A percentile compares a stretch with the other conserved stretches of the same genome.
These are phyloP conservation scores for Promerops cafer DNA, from an alignment of 2,113 vertebrate species.

Conservation along the genomic window DNA sequence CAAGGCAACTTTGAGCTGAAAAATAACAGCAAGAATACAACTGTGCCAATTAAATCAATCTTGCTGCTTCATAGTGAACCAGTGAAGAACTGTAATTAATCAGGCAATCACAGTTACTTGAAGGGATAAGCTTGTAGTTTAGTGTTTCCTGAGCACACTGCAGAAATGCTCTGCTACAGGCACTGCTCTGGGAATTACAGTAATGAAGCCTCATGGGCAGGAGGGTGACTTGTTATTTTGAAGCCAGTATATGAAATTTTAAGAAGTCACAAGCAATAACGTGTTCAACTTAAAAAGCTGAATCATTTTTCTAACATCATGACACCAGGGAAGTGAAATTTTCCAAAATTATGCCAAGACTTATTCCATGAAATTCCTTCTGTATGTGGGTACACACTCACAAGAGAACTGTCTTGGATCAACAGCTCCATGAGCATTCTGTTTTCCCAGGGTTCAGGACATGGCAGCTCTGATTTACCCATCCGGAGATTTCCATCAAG, in stretches of 20 bases:
- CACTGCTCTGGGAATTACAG: conserved; percentile 16
- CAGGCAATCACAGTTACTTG: neutral
- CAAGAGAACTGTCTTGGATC: rapidly evolving
- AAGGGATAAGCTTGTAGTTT: neutral
- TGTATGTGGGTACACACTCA: neutral
- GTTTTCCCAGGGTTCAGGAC: neutral
- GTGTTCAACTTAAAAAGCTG: neutral
- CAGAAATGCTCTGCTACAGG: conserved; percentile 3
- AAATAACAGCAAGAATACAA: neutral
- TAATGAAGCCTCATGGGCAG: conserved; percentile 53
- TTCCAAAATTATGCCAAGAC: neutral
- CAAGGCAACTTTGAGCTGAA: neutral
- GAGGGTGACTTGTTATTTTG: neutral
- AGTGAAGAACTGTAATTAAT: neutral
- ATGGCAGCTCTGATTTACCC: neutral
- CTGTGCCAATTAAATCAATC: neutral
- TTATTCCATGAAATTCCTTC: neutral
- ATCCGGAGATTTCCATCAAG: neutral
- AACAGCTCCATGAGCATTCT: neutral
- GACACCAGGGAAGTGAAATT: neutral
- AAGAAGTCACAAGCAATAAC: neutral
- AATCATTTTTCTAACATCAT: neutral
- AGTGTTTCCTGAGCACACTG: neutral
- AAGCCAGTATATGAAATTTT: neutral
- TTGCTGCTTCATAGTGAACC: neutral